Conservation (phyloP, 2,113 vertebrate species). For the Megatriorchis doriae region DNA sequence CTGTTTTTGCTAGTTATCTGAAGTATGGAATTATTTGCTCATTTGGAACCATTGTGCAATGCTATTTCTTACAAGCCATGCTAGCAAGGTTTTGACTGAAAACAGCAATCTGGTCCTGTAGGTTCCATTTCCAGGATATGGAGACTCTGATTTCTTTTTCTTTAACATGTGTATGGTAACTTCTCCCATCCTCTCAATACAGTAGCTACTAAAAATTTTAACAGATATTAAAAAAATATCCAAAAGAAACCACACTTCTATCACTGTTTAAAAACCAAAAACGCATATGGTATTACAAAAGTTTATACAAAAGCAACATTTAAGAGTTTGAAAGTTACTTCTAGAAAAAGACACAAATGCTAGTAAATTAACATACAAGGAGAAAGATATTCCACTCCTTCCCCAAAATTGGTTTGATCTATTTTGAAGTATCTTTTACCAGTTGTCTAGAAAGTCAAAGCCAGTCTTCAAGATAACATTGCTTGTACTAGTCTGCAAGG, state of each 20-base stretch:
- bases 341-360: constrained; percentile 58
- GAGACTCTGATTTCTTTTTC: background rate
- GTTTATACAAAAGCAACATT: constrained; percentile 70
- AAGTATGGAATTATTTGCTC: background rate
- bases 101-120: background rate
- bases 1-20: background rate
- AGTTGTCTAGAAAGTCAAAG: constrained; percentile 98
- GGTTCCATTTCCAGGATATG: background rate
- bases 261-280: constrained; percentile 70
- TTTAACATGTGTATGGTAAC: background rate
- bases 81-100: background rate
- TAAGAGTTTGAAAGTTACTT: constrained; percentile 62
- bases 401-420: background rate
- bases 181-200: background rate
- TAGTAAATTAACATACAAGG: constrained; percentile 40
- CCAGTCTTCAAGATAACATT: constrained; percentile 93
- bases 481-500: constrained; percentile 84
- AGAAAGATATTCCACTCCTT: constrained; percentile 3
- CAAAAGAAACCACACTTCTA: constrained; percentile 61
- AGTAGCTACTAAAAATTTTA: constrained; percentile 38
- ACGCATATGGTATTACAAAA: constrained; percentile 64
- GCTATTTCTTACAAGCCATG: background rate
- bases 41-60: background rate
- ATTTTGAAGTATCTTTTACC: constrained; percentile 78
- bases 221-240: constrained; percentile 50